Conservation (phyloP, 2,888 invertebrate species). For the Meteorus colon region DNA sequence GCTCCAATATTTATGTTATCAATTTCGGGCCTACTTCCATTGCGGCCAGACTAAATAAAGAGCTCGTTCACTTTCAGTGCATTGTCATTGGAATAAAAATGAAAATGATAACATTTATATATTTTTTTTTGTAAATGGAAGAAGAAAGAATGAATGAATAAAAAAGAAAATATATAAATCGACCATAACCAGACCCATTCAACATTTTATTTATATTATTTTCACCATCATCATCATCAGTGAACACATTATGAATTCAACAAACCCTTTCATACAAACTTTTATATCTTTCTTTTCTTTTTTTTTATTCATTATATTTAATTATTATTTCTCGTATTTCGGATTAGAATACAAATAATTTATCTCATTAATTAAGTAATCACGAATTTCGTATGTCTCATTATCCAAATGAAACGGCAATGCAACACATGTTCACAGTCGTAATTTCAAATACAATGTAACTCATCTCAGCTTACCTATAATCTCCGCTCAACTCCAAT, state of each 20-base stretch:
- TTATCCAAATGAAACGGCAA: not conserved
- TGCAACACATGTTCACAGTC: not conserved
- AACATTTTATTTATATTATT: slow-evolving; percentile 1
- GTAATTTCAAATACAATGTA: not conserved
- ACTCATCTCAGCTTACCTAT: slow-evolving; percentile 1
- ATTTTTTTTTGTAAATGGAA: not conserved
- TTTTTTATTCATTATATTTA: not conserved
- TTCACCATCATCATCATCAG: no score
- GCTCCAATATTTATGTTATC: slow-evolving; percentile 70
- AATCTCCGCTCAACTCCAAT: slow-evolving; percentile 2
- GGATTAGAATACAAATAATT: not conserved
- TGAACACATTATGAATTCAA: no score
- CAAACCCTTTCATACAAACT: not conserved
- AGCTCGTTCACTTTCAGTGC: slow-evolving; percentile 9
- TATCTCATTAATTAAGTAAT: not conserved
- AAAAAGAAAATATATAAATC: not conserved
- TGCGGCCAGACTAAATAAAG: slow-evolving; percentile 33
- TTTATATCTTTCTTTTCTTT: not conserved
- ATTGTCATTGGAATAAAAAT: slow-evolving; percentile 8
- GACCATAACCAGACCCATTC: not conserved
- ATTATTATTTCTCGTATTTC: not conserved
- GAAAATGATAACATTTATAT: not conserved
- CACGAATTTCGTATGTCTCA: not conserved
- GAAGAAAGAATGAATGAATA: not conserved
- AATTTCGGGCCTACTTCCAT: slow-evolving; percentile 57